These are phyloP conservation scores for Alaudala cheleensis DNA, from an alignment of 2,113 vertebrate genomes.

Conservation along the genomic window DNA sequence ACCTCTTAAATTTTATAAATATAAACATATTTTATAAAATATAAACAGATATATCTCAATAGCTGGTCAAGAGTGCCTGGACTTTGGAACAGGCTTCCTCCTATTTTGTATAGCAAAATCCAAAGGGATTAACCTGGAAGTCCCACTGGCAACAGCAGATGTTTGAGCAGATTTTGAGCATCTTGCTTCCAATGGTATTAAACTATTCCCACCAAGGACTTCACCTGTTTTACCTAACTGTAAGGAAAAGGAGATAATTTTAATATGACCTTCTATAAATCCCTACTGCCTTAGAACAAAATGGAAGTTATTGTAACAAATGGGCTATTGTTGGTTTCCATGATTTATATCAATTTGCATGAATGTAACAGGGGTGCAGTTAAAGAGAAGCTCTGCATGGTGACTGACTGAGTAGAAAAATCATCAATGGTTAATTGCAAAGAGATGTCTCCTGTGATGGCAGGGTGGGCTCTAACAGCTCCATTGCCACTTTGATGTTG, in stretches of 20 bases:
- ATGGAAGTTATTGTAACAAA: background rate
- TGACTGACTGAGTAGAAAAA: background rate
- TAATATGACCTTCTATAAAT: background rate
- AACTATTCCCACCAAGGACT: background rate
- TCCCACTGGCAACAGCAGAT: background rate
- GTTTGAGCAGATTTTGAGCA: background rate
- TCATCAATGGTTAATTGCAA: background rate
- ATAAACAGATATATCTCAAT: background rate
- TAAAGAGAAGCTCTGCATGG: background rate
- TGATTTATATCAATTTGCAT: background rate
- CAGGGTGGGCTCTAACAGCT: background rate
- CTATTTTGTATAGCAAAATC: background rate
- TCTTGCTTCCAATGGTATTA: background rate
- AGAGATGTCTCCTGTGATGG: background rate
- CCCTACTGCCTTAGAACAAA: background rate
- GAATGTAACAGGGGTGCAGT: background rate
- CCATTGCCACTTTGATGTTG: background rate
- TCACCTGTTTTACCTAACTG: background rate
- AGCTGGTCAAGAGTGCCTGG: background rate
- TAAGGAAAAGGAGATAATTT: background rate
- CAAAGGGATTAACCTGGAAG: background rate
- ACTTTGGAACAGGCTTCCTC: background rate
- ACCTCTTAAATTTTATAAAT: background rate
- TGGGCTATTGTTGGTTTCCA: background rate
- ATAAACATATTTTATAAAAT: background rate